Base-by-base conservation (phyloP, 2,888 invertebrate species). In the Isotomurus palustris region DNA sequence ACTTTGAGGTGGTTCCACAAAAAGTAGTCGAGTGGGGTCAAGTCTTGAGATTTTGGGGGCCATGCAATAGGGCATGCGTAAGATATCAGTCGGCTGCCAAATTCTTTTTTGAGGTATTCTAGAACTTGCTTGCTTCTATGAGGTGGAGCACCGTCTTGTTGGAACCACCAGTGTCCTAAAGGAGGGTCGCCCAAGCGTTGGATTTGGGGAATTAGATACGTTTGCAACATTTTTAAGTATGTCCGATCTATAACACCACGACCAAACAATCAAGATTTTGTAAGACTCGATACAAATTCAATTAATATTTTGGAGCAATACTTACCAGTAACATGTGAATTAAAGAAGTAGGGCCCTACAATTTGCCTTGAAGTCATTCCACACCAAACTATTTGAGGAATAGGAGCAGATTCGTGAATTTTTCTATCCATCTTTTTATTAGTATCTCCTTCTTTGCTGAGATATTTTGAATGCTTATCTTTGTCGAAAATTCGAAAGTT, bases 1-100 rank as follows among this genome's bases (percentile, higher is more conserved):
- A 32, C 44, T 41, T 70, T 70, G 24, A 70, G 43, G 40, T 68
- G 56, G 41, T 69, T 65, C 70, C 70, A 70, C n/a, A 70, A 50
- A 53, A 70, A 70, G 47, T 65, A 70, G 41, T 70, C 70, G 25
- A 70, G 54, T 10, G 70, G 70, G n/a, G 68, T 68, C 49, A 70
- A 51, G 53, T 70, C 70, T 59, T 67, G 70, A 2, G 66, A 66
- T 45, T 60, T 60, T 6, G 65, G 52, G n/a, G 68, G 68, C 68
- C 70, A 70, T 36, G 53, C 36, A 12, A 60, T 48, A 8, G 36
- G 52, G 12, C 54, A 56, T 1, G 63, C 63, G 21, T 65, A 56
- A 22, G 70, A 70, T 12, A 69, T 65, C 2, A 68, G 22, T 3
- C 61, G 54, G 12, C 32, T 35, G 22, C 61, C 63, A 49, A 70